Percentiles rank a stretch among this genome's conserved stretches.
Conservation (phyloP, 2,113 vertebrate genomes). For the Urocolius indicus region DNA sequence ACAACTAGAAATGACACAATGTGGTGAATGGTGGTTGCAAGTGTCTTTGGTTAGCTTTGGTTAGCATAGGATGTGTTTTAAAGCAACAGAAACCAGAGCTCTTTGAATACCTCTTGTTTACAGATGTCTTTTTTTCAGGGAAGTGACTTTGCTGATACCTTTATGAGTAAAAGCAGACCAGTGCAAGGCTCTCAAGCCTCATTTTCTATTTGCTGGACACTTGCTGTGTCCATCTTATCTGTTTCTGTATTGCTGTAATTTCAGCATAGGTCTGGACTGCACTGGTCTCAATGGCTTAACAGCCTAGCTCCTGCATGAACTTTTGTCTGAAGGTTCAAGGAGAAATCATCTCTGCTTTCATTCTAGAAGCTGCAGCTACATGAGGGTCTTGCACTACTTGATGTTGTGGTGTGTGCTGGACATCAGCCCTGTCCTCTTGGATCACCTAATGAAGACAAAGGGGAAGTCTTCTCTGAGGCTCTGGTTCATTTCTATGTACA, state of each 20-base stretch:
- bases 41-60: neutral
- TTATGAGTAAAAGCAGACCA: neutral
- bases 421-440: rapidly evolving
- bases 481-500: neutral
- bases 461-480: neutral
- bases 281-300: neutral
- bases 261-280: neutral
- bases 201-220: neutral
- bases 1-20: neutral
- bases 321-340: neutral
- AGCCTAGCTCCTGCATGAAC: neutral
- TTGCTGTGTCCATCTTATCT: neutral
- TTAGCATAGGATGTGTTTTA: neutral
- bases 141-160: neutral
- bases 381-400: neutral
- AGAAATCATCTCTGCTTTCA: neutral
- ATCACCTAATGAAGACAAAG: neutral
- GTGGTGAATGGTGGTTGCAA: neutral
- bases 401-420: neutral
- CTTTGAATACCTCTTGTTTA: neutral
- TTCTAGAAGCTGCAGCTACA: neutral
- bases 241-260: neutral
- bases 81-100: rapidly evolving
- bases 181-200: neutral
- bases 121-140: neutral